Evolutionary conservation across 1,140 invertebrate species (phyloP), one percentile per base, ranked within the genome.

Genomic region (Hydropsyche tenuis): DNA sequence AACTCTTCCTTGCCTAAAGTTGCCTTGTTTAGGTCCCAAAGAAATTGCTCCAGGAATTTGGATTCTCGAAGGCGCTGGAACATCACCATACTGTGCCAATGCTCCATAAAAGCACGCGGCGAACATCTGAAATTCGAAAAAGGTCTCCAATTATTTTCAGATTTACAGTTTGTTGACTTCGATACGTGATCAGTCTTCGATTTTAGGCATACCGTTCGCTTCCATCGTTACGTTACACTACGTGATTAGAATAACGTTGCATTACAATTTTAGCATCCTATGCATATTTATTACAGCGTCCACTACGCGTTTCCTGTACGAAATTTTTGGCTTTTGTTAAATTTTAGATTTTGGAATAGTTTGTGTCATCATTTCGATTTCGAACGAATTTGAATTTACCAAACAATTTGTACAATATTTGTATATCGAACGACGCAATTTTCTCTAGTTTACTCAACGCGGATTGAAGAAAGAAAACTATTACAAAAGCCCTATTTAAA

Each of bases 41-140:
- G 84, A 76, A n/a, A 89, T 76, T 0, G 89, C 89, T 6, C 89
- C 90, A 0, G 89, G 88, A 69, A 91, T 89, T 75, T 83, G 84
- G 2, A 90, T 78, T 74, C 89, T 83, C 18, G 82, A 86, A 14
- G 87, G 87, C 62, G 82, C 79, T 68, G 85, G 83, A 12, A 80
- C 80, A 78, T 86, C 85, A 25, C 30, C 81, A 65, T 75, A 84
- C 79, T 86, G 87, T 66, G 84, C 84, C 78, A 82, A 83, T 71
- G 78, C 82, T 80, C 84, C 82, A 77, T 82, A 81, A 71, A 80
- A 79, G 77, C 82, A 85, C 79, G 83, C 81, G 78, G 80, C 79
- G 80, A 81, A 82, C 81, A 86, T 82, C 83, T 85, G 84, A 73
- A 85, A 78, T 22, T 76, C 16, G 20, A 45, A 48, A 48, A 68